phyloP scores from a whole-genome alignment of 2,113 vertebrate genomes.

The Macaca nemestrina region DNA sequence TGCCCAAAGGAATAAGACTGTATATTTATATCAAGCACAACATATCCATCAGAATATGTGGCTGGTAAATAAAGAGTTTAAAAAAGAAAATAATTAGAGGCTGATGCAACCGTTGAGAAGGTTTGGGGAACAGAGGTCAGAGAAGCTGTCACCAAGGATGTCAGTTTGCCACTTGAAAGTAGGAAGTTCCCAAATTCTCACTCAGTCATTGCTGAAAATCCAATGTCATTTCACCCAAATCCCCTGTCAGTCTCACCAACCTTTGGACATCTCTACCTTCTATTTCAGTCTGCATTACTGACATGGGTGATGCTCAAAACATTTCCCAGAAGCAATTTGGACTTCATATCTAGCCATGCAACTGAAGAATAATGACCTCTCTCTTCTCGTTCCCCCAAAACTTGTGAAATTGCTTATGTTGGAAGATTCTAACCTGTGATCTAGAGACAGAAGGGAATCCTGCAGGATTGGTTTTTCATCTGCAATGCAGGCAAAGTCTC shows the following conservation, averaged over 20 bases:
- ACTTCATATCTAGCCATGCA: neutral
- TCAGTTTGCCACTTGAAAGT: neutral
- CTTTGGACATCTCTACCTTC: neutral
- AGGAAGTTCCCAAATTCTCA: neutral
- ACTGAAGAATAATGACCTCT: neutral
- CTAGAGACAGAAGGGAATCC: neutral
- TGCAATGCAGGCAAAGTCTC: neutral
- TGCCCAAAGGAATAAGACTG: neutral
- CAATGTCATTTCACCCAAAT: neutral
- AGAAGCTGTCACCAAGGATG: neutral
- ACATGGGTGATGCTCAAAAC: neutral
- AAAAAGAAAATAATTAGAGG: neutral
- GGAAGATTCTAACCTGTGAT: neutral
- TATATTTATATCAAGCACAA: neutral
- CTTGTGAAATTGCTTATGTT: neutral
- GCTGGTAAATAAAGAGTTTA: neutral
- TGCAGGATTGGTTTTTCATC: neutral
- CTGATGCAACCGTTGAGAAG: neutral
- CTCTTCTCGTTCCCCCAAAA: neutral
- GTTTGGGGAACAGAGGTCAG: neutral
- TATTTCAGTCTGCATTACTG: constrained; percentile 1
- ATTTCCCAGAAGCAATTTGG: neutral
- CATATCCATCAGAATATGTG: neutral
- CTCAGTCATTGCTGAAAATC: neutral
- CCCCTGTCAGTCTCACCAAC: neutral